Percentiles rank a stretch among this genome's conserved stretches.
Conservation (phyloP, 1,140 invertebrate species). For the Conus ventricosus region DNA sequence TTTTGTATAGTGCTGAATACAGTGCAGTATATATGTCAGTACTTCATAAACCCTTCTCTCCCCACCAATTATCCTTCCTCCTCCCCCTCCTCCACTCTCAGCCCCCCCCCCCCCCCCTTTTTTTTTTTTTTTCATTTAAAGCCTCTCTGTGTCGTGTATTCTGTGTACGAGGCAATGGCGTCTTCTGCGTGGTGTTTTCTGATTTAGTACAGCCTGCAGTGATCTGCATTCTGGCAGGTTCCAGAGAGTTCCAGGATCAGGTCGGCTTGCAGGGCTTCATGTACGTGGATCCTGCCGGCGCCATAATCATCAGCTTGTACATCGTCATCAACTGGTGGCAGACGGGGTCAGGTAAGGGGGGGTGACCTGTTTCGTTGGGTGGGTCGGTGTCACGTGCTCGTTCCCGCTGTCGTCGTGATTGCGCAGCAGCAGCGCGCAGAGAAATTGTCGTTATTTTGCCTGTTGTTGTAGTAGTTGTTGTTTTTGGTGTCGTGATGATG, state of each 20-base stretch:
- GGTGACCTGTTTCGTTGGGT: neutral
- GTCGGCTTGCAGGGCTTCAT: slow-evolving; percentile 49
- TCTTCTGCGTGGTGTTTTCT: too few relatives aligned
- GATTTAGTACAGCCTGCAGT: too few relatives aligned
- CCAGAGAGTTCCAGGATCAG: slow-evolving; percentile 49
- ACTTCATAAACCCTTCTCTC: too few relatives aligned
- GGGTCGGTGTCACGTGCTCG: neutral
- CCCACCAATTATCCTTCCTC: too few relatives aligned
- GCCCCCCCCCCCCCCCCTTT: too few relatives aligned
- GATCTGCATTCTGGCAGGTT: slow-evolving; percentile 40
- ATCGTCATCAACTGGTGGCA: slow-evolving; percentile 72
- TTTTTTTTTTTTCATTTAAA: too few relatives aligned
- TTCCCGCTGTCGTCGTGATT: neutral
- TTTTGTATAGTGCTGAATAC: too few relatives aligned
- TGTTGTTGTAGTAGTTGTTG: neutral
- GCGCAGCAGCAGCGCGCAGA: too few relatives aligned
- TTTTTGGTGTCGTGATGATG: neutral
- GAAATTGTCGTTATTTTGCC: neutral
- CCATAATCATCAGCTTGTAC: slow-evolving; percentile 75
- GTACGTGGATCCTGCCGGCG: slow-evolving; percentile 76
- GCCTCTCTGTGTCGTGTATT: too few relatives aligned
- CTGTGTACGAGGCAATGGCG: too few relatives aligned
- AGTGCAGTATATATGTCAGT: too few relatives aligned
- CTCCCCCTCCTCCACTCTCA: too few relatives aligned
- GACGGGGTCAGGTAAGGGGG: slow-evolving; percentile 66